phyloP scores from a whole-genome alignment of 37 sponge, comb jelly and placozoan genomes.

The Geodia barretti region DNA sequence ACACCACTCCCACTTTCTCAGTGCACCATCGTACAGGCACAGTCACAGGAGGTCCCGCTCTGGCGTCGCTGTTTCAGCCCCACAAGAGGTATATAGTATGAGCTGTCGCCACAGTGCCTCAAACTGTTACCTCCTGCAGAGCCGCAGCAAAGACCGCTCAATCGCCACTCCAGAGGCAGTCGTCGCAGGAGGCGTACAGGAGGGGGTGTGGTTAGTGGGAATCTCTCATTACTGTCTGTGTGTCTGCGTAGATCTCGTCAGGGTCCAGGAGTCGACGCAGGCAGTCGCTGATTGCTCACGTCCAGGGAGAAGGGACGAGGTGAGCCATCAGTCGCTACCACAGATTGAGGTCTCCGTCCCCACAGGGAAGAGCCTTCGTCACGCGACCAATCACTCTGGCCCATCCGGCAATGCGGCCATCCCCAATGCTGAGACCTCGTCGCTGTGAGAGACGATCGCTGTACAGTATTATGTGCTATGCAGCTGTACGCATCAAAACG shows the following conservation, averaged over 20 bases:
- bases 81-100: neutral
- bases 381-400: slow-evolving; percentile 1
- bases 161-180: neutral
- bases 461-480: slow-evolving; percentile 97
- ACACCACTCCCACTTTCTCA: no score
- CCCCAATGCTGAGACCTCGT: slow-evolving; percentile 75
- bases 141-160: neutral
- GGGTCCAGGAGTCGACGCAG: slow-evolving; percentile 24
- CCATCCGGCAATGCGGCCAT: neutral
- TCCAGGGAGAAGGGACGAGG: no score
- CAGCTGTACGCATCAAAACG: slow-evolving; percentile 85
- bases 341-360: neutral
- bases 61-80: slow-evolving; percentile 20
- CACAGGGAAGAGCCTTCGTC: neutral
- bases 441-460: slow-evolving; percentile 82
- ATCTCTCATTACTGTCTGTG: no score
- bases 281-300: no score
- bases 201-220: neutral
- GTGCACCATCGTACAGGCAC: no score
- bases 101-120: no score
- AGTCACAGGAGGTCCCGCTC: slow-evolving; percentile 41
- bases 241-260: no score
- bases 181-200: slow-evolving; percentile 7
- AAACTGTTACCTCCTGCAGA: neutral
- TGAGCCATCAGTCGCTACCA: no score